These are phyloP conservation scores for Porites rus DNA, from an alignment of 92 coral and sea anemone species.

Conservation along the genomic window DNA sequence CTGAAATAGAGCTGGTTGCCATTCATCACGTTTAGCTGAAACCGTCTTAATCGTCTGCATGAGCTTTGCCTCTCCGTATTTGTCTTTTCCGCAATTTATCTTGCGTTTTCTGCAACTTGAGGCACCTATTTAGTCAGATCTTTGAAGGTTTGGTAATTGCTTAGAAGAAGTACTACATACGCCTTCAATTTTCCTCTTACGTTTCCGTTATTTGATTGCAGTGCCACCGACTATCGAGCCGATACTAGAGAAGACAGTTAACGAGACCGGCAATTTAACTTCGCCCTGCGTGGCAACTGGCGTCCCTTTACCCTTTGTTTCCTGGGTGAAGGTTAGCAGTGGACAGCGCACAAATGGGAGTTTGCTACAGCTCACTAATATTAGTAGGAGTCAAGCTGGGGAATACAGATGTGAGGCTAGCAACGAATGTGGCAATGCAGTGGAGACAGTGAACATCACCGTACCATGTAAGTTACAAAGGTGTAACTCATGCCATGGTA, in stretches of 20 bases:
- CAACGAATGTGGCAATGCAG: constrained; percentile 1
- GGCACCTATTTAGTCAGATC: too few species aligned
- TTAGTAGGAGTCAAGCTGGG: neutral
- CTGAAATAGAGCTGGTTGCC: too few species aligned
- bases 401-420: constrained; percentile 49
- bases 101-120: neutral
- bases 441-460: neutral
- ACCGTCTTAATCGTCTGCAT: too few species aligned
- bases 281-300: constrained; percentile 15
- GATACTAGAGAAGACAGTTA: neutral
- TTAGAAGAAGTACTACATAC: too few species aligned
- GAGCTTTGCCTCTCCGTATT: too few species aligned
- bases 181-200: neutral
- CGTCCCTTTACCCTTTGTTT: neutral
- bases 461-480: neutral
- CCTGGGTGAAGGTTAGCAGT: constrained; percentile 6
- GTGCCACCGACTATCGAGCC: neutral
- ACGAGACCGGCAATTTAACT: neutral
- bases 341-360: neutral
- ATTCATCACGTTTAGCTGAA: too few species aligned
- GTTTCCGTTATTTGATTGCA: neutral
- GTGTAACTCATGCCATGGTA: neutral
- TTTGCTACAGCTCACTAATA: neutral
- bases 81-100: neutral
- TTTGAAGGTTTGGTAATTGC: neutral